Base-by-base conservation (phyloP, 1,140 invertebrate species). In the Plutomurus gul region DNA sequence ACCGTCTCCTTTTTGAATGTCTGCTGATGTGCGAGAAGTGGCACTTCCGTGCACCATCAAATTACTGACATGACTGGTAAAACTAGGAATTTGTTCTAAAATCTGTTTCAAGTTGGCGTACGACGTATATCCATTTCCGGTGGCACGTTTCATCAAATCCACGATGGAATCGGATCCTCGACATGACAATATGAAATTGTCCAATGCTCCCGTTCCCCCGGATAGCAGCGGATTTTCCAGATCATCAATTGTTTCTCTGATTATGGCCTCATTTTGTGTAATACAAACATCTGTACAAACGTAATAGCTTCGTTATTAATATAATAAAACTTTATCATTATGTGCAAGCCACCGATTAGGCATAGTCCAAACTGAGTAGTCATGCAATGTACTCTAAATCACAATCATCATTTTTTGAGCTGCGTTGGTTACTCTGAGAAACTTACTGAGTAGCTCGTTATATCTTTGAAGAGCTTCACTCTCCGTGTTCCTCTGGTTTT, bases 1-100 rank as follows among this genome's bases (percentile, higher is more conserved):
- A 93, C 92, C 88, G 85, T 93, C 92, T 27, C 91, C 92, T 85
- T 90, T 89, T 49, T 90, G 89, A 84, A 94, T 92, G 86, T 93
- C 91, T 37, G 91, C 90, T 51, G 91, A 90, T 11, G 90, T 92
- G 85, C 93, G 92, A 13, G 91, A 91, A 18, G 91, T 91, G 1
- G 91, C 91, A 86, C 91, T 90, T 10, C 91, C 92, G 84, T 91
- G 89, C 74, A 92, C 86, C 43, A 93, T 86, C 85, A 90, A 91
- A 74, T 89, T 87, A 13, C 90, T 87, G 20, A 91, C 85, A 27
- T 87, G 85, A 86, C 93, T 90, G 22, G 89, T 87, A 40, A 89
- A 87, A 25, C 20, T 13, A 71, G 81, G 81, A 71, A 82, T 27
- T 43, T 82, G 39, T 39, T 82, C 73, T 2, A 83, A 36, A 13